phyloP scores from a whole-genome alignment of 1,140 invertebrate genomes.

The Dolichoris vasculosae region DNA sequence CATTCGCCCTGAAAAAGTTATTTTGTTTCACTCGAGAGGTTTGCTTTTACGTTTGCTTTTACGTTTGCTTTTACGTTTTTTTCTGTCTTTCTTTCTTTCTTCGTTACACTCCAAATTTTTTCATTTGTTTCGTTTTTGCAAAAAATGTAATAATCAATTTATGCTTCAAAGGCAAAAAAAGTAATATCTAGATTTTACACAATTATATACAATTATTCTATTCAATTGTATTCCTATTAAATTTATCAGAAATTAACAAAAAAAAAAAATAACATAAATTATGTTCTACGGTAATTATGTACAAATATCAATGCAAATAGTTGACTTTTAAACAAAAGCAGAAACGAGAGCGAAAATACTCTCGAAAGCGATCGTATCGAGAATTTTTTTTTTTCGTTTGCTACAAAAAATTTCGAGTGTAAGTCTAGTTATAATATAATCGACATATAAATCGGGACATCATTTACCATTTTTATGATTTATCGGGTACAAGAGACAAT shows the following conservation, averaged over 20 bases:
- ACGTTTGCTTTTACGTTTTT: no score
- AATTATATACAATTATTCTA: constrained; percentile 42
- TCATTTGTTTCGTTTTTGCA: neutral
- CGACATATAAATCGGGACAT: neutral
- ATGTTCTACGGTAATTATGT: constrained; percentile 20
- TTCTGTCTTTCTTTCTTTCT: no score
- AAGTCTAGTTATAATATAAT: constrained; percentile 1
- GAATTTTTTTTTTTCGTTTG: neutral
- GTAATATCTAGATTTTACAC: constrained; percentile 12
- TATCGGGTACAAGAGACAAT: neutral
- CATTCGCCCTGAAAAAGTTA: constrained; percentile 22
- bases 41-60: no score
- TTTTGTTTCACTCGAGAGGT: constrained; percentile 30
- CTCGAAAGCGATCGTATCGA: neutral
- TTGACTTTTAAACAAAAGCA: neutral
- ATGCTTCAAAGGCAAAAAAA: neutral
- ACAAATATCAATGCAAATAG: constrained; percentile 25
- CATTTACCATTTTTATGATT: neutral
- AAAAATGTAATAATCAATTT: constrained; percentile 19
- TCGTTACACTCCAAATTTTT: constrained; percentile 22
- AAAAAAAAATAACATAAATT: constrained; percentile 37
- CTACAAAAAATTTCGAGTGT: constrained; percentile 34
- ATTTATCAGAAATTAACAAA: constrained; percentile 30
- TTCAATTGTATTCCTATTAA: constrained; percentile 30
- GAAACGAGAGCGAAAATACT: neutral